Conservation (phyloP, 2,797 vertebrate species). For the Sardinella longiceps region DNA sequence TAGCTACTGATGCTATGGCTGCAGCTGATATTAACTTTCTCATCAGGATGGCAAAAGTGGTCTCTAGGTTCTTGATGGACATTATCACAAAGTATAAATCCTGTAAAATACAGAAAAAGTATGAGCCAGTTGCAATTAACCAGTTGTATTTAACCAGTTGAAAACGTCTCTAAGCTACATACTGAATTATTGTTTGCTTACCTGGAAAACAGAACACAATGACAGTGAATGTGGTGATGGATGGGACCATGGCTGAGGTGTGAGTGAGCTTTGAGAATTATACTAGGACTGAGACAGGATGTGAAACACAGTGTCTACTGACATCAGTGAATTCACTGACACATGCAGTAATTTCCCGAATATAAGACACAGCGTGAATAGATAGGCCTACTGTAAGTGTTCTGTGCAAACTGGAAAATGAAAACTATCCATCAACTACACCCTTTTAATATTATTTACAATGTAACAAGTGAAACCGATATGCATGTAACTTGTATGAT, state of each 20-base stretch:
- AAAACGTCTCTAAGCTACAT: too few species aligned
- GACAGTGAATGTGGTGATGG: neutral
- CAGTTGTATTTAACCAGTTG: too few species aligned
- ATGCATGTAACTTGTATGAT: too few species aligned
- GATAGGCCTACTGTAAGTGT: too few species aligned
- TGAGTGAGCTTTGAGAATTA: neutral
- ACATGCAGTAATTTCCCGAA: too few species aligned
- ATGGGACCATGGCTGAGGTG: neutral
- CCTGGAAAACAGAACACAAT: neutral
- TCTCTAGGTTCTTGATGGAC: neutral
- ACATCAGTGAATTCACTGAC: neutral
- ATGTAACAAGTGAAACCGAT: too few species aligned
- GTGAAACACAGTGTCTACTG: neutral
- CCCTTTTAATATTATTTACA: too few species aligned
- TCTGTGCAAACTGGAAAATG: too few species aligned
- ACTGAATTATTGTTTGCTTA: neutral
- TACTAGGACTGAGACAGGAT: neutral
- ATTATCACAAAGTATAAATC: neutral
- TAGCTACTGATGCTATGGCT: slow-evolving; percentile 22
- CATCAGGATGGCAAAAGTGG: neutral
- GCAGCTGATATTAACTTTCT: neutral
- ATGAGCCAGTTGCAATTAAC: neutral
- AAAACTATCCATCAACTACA: too few species aligned
- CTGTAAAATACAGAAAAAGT: neutral
- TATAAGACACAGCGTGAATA: too few species aligned